phyloP scores from a whole-genome alignment of 1,140 invertebrate genomes.

The Scaptomyza pallida region DNA sequence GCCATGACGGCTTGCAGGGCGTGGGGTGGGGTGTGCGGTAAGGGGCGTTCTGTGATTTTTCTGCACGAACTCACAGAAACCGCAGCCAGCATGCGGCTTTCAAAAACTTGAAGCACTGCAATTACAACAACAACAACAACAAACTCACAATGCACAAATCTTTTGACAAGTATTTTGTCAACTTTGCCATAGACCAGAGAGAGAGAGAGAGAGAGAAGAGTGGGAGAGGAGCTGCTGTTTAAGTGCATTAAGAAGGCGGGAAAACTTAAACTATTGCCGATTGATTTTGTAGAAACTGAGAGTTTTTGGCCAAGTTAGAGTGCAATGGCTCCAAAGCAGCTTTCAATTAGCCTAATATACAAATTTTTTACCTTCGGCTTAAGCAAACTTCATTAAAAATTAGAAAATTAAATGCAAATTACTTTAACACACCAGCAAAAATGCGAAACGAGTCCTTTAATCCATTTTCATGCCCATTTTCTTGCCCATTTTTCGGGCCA shows the following conservation, averaged over 20 bases:
- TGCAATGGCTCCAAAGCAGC: conserved; percentile 31
- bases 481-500: conserved; percentile 49
- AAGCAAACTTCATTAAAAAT: conserved; percentile 79
- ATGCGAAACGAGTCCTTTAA: background rate
- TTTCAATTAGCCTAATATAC: conserved; percentile 67
- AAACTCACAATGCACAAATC: conserved; percentile 59
- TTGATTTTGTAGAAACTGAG: conserved; percentile 56
- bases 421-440: conserved; percentile 58
- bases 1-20: conserved; percentile 9
- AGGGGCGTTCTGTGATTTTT: conserved; percentile 46
- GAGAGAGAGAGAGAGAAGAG: too few relatives aligned
- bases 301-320: conserved; percentile 43
- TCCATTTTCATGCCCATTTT: conserved; percentile 3
- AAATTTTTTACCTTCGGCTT: conserved; percentile 25
- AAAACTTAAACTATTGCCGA: conserved; percentile 45
- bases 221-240: background rate
- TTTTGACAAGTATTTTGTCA: conserved; percentile 74
- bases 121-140: conserved; percentile 63
- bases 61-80: conserved; percentile 49
- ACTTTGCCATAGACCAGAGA: too few relatives aligned
- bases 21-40: background rate
- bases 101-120: conserved; percentile 48
- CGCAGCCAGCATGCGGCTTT: conserved; percentile 49
- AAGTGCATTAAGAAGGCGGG: background rate
- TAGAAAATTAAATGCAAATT: conserved; percentile 84